These are phyloP conservation scores for Archips crataeganus DNA, from an alignment of 2,888 invertebrate species.

Conservation along the genomic window DNA sequence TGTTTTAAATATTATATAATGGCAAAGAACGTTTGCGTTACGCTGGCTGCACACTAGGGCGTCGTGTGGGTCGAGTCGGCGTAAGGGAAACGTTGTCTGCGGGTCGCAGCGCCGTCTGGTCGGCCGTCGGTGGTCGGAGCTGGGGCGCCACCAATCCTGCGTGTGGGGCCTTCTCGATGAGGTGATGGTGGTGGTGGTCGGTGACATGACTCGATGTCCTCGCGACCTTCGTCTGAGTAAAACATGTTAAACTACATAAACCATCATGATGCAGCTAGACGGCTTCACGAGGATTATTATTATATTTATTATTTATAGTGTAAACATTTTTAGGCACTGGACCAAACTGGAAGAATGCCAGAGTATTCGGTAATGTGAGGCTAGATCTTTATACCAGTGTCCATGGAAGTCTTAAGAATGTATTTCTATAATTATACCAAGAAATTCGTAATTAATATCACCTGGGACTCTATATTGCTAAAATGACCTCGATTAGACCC, in stretches of 20 bases:
- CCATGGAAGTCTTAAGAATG: conserved; percentile 15
- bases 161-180: not conserved
- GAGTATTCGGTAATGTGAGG: conserved; percentile 42
- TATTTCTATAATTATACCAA: not conserved
- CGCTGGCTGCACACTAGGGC: conserved; percentile 75
- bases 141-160: conserved; percentile 5
- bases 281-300: not conserved
- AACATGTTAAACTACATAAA: conserved; percentile 46
- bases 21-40: conserved; percentile 74
- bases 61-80: conserved; percentile 63
- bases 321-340: conserved; percentile 57
- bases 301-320: conserved; percentile 41
- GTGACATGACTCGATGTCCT: conserved; percentile 51
- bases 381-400: conserved; percentile 13
- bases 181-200: conserved; percentile 61
- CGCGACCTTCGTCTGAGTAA: conserved; percentile 68
- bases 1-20: conserved; percentile 68
- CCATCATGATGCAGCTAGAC: not conserved
- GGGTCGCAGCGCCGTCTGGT: conserved; percentile 51
- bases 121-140: conserved; percentile 45
- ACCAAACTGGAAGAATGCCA: conserved; percentile 62
- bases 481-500: too few relatives aligned
- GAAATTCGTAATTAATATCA: too few relatives aligned
- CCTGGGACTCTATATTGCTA: too few relatives aligned
- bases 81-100: conserved; percentile 77